Conservation (phyloP, 2,888 invertebrate genomes). For the Lasioglossum figueresi region DNA sequence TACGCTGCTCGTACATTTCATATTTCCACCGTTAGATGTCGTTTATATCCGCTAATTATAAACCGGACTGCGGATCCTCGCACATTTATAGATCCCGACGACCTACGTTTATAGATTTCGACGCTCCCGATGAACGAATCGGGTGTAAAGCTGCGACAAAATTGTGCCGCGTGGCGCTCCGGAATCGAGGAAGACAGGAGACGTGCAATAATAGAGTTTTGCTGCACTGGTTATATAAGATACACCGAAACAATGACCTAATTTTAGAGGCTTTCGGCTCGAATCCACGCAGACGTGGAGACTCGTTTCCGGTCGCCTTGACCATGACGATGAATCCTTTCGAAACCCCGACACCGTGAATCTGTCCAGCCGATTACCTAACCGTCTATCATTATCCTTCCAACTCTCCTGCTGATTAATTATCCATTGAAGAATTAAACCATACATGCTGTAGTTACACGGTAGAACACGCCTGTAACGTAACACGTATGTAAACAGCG, state of each 20-base stretch:
- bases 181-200: neutral
- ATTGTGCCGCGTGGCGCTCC: neutral
- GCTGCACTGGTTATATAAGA: constrained; percentile 48
- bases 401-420: neutral
- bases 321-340: constrained; percentile 47
- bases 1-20: neutral
- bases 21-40: constrained; percentile 4
- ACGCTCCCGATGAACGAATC: neutral
- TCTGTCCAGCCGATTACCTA: constrained; percentile 1
- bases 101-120: neutral
- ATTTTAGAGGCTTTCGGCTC: constrained; percentile 23
- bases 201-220: constrained; percentile 19
- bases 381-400: neutral
- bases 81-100: neutral
- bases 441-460: neutral
- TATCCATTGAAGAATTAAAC: neutral
- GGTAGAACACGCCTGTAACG: too few species aligned
- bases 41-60: constrained; percentile 12
- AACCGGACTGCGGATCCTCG: neutral
- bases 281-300: constrained; percentile 1
- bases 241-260: constrained; percentile 36
- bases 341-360: neutral
- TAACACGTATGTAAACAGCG: neutral
- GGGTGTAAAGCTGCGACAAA: neutral
- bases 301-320: constrained; percentile 33